Base-by-base conservation (phyloP, 2,888 invertebrate genomes). In the Melinopterus prodromus region DNA sequence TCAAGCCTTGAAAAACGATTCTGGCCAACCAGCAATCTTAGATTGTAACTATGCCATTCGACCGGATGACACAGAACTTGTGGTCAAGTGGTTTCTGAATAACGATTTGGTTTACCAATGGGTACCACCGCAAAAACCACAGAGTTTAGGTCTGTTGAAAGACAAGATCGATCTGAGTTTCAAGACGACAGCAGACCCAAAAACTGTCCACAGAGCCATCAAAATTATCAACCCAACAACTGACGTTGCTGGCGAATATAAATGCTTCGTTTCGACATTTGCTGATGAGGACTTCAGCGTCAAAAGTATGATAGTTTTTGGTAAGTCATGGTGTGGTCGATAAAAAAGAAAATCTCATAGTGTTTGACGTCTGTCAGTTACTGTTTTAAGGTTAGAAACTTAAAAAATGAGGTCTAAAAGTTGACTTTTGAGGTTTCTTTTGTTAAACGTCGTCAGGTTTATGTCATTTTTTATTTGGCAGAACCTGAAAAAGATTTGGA, bases 61-160 rank as follows among this genome's bases (percentile, higher is more conserved):
- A 14, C 92, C 90, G 72, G 92, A 93, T 84, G 93, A 93, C 82
- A 91, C 92, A 0, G 94, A 94, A 0, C 89, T 96, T 16, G 94
- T 95, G 3, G 93, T 95, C 7, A 95, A 95, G 87, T 95, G 96
- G 95, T 95, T 92, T 86, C 91, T 92, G 85, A 92, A 92, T 88
- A 92, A 93, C 85, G 91, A 93, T 76, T 92, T 93, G 0, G 93
- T 95, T n/a, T 96, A 95, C 88, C 95, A 95, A 87, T 96, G 95
- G 95, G 95, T 95, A 81, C 93, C 94, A 1, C 93, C 93, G 3
- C 91, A 92, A 82, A 91, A 91, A 83, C 94, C 95, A 0, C 93
- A 93, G 85, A 93, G 93, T 14, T 89, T 94, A 76, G 94, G 94
- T 0, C 84, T 88, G 35, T 88, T 91, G 81, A 90, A 90, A 83